Evolutionary conservation across 2,888 invertebrate genomes (phyloP).

Genomic region (Anorthoa munda): DNA sequence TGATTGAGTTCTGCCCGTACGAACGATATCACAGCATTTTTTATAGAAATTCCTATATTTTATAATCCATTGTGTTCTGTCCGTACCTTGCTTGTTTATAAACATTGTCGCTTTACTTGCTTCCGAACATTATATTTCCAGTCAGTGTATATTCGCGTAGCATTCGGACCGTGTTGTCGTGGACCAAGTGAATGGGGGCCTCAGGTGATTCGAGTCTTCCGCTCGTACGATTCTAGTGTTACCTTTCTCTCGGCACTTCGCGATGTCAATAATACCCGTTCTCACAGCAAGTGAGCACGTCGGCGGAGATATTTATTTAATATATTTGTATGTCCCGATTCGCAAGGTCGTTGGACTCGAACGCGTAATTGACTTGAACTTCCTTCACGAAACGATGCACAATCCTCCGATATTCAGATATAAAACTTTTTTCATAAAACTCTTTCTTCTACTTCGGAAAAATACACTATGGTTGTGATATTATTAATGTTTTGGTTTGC

Average conservation of each 20-base stretch:
- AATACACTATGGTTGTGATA: conserved; percentile 69
- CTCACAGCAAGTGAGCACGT: conserved; percentile 62
- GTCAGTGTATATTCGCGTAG: conserved; percentile 76
- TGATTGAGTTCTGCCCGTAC: conserved; percentile 39
- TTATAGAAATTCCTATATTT: conserved; percentile 63
- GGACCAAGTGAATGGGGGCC: conserved; percentile 72
- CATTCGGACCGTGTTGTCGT: conserved; percentile 74
- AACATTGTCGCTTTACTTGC: conserved; percentile 81
- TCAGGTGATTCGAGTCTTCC: conserved; percentile 74
- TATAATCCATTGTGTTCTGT: conserved; percentile 74
- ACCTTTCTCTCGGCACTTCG: conserved; percentile 75
- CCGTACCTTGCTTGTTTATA: conserved; percentile 83
- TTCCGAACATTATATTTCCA: conserved; percentile 75
- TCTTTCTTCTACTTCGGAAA: conserved; percentile 58
- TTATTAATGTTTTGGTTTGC: conserved; percentile 71
- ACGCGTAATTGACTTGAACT: conserved; percentile 63
- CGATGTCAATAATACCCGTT: conserved; percentile 75
- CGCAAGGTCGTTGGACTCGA: conserved; percentile 74
- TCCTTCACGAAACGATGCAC: conserved; percentile 26
- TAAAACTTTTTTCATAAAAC: conserved; percentile 25
- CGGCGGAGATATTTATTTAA: conserved; percentile 54
- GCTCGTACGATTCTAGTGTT: conserved; percentile 69
- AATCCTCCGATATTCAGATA: conserved; percentile 8
- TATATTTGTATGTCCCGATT: conserved; percentile 65
- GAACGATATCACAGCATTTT: conserved; percentile 57